Evolutionary conservation across 2,888 invertebrate genomes (phyloP), one percentile per base, ranked within the genome.

Genomic region (Rapana venosa): DNA sequence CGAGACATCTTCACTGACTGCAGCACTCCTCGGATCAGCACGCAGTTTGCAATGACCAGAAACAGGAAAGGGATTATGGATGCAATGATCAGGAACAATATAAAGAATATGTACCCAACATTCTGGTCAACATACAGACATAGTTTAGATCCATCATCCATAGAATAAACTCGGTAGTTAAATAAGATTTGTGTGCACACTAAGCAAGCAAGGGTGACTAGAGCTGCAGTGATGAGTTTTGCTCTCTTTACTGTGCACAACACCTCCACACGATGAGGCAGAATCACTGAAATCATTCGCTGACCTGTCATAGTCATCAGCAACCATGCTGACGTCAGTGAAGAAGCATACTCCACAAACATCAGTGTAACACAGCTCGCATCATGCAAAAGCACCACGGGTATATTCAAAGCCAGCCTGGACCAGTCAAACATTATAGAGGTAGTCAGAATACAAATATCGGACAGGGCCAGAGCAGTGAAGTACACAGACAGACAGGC

Each of bases 401-500:
- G 32, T 8, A 13, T 32, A 32, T 77, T 32, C 15, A 77, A 77
- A 20, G 77, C 77, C 32, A 32, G 30, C 32, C 32, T 32, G 0
- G 77, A 32, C 77, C 77, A 77, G 32, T 11, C 1, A 30, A 30
- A 77, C 30, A 77, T 2, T 2, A 77, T 11, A 32, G 17, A 22
- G 32, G 32, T 32, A 8, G 8, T 8, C 1, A 77, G 77, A 11
- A 77, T 30, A 32, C 8, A 8, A 32, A 77, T 32, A 20, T 77
- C 77, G 1, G 77, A 77, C 32, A 77, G 0, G 32, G 77, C 77
- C 77, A 77, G 77, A 13, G 77, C 77, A 13, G 77, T 77, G 77
- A 77, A 77, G 77, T 77, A 77, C 32, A 77, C 30, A 32, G 77
- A 77, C 77, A 77, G 77, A 77, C 32, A 32, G 32, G 32, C 77